A percentile compares a stretch with the other conserved stretches of the same genome.
These are phyloP conservation scores for Lethocerus indicus DNA, from an alignment of 1,140 invertebrate species.

Conservation along the genomic window DNA sequence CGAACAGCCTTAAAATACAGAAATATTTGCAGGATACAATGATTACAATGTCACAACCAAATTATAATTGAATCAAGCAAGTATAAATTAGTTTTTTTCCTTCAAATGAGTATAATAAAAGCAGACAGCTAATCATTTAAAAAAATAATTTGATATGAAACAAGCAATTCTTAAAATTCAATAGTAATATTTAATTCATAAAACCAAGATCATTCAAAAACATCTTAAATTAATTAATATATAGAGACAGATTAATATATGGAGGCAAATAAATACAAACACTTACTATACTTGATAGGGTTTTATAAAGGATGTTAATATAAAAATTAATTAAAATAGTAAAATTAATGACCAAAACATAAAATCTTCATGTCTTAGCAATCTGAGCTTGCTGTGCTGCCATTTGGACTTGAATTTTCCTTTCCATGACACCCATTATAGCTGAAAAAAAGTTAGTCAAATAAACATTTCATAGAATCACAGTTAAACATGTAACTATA, in stretches of 20 bases:
- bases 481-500: background rate
- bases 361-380: background rate
- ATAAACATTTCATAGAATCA: background rate
- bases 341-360: background rate
- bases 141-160: too few relatives aligned
- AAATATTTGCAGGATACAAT: too few relatives aligned
- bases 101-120: too few relatives aligned
- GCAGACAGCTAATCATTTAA: too few relatives aligned
- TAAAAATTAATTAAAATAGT: background rate
- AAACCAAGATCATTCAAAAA: too few relatives aligned
- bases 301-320: background rate
- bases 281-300: background rate
- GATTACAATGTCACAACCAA: too few relatives aligned
- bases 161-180: too few relatives aligned
- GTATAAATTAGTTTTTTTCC: too few relatives aligned
- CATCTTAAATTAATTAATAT: background rate
- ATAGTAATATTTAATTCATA: too few relatives aligned
- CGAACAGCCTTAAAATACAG: too few relatives aligned
- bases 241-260: background rate
- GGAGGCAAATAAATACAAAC: background rate
- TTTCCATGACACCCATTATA: slow-evolving; percentile 5
- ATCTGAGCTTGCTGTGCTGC: background rate
- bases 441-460: background rate
- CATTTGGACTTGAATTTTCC: slow-evolving; percentile 4
- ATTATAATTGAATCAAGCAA: too few relatives aligned